These are phyloP conservation scores for Platerodrilus igneus DNA, from an alignment of 2,888 invertebrate genomes.

Conservation along the genomic window DNA sequence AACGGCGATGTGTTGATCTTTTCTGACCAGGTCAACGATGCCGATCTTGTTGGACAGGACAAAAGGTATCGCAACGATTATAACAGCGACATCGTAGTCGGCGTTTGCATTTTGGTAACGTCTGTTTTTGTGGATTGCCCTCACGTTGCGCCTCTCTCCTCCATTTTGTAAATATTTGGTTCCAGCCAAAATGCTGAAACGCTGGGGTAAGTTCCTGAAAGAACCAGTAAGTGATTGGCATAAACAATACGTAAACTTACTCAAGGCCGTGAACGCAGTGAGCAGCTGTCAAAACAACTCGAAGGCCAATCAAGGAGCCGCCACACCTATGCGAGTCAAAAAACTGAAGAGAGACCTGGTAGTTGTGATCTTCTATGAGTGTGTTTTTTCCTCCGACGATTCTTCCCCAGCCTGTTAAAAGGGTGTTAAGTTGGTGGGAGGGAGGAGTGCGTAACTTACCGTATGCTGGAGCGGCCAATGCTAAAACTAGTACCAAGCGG, in stretches of 20 bases:
- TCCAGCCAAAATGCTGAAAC: too few species aligned
- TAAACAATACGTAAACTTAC: too few species aligned
- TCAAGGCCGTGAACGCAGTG: slow-evolving; percentile 1
- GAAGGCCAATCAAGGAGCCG: background rate
- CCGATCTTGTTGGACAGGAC: background rate
- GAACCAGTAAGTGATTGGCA: too few species aligned
- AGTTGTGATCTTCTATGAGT: slow-evolving; percentile 30
- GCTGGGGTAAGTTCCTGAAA: too few species aligned
- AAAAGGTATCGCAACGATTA: slow-evolving; percentile 31
- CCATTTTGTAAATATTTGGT: too few species aligned
- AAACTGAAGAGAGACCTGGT: slow-evolving; percentile 24
- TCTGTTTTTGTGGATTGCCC: too few species aligned
- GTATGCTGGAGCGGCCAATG: too few species aligned
- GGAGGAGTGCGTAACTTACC: too few species aligned
- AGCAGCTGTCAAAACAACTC: background rate
- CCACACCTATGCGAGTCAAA: slow-evolving; percentile 7
- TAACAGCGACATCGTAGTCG: slow-evolving; percentile 37
- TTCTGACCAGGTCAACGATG: background rate
- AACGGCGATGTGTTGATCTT: background rate
- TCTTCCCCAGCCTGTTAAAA: too few species aligned
- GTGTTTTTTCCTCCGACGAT: slow-evolving; percentile 35
- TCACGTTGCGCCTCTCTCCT: too few species aligned
- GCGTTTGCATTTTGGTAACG: slow-evolving; percentile 25
- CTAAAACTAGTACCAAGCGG: too few species aligned
- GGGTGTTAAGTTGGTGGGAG: too few species aligned